Evolutionary conservation across 2,113 vertebrate genomes (phyloP), one percentile per base, ranked within the genome.

Genomic region (Sapayoa aenigma): DNA sequence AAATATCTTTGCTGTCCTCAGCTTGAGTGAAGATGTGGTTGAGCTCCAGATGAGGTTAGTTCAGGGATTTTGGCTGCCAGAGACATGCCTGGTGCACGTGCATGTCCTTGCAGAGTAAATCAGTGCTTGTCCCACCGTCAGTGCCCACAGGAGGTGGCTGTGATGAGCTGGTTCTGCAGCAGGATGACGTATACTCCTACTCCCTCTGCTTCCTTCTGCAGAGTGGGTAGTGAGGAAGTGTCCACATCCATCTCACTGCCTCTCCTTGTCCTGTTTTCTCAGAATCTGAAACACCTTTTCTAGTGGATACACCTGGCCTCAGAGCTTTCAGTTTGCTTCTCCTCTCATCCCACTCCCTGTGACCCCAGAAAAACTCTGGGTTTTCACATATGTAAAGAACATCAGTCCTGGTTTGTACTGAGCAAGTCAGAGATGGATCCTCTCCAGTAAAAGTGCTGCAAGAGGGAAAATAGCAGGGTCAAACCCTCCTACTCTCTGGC

Each of bases 61-160:
- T 33, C 6, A 3, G 1, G 7, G 23, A 55, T 25, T 67, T 27
- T 39, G 62, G 56, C 66, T 2, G 3, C 75, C 37, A 68, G 50
- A 66, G 68, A 37, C 0, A 0, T 9, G 49, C 24, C 49, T 19
- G 42, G 28, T 5, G 25, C 55, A 17, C 0, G 0, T 6, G 14
- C 11, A 58, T 25, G 37, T 58, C 59, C 63, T 35, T 7, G 5
- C n/a, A 44, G 68, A 46, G 41, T 55, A 23, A 13, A 37, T 12
- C 46, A 13, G 41, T 12, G 28, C 39, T 31, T 17, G 12, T 60
- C 30, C 59, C 42, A 42, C 47, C 52, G 9, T 4, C 13, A 3
- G 7, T n/a, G 71, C 49, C 18, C 42, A 24, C 66, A 17, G 74
- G 0, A 62, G 50, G 41, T 14, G 60, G 19, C 60, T 62, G 81